A percentile compares a stretch with the other conserved stretches of the same genome.
phyloP scores from a whole-genome alignment of 2,888 invertebrate genomes.

The Cantharis flavilabris region DNA sequence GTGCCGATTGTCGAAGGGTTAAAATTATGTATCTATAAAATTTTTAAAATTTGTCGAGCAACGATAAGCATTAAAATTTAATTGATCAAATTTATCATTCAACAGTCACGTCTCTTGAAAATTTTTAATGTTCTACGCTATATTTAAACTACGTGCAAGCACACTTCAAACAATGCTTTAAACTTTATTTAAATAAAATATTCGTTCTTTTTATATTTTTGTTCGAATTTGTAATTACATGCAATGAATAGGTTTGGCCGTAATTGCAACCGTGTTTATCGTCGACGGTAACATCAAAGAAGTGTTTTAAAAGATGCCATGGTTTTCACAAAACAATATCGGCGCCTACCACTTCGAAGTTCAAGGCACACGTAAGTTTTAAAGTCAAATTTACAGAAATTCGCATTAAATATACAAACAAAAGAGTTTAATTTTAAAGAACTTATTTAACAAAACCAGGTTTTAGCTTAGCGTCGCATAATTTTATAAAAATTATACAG shows the following conservation, averaged over 20 bases:
- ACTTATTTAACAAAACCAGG: background rate
- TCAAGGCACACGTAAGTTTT: background rate
- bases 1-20: background rate
- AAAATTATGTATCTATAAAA: background rate
- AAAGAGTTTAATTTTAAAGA: background rate
- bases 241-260: background rate
- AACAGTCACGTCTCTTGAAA: background rate
- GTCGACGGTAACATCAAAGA: background rate
- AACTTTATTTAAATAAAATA: background rate
- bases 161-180: background rate
- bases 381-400: background rate
- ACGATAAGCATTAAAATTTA: background rate
- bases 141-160: background rate
- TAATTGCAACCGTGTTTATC: background rate
- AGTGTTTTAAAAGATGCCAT: background rate
- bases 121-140: background rate
- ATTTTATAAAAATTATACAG: background rate
- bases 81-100: background rate
- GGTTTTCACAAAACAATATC: background rate
- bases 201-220: background rate
- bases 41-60: background rate
- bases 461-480: background rate
- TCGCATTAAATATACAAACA: background rate
- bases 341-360: background rate
- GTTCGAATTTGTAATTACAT: background rate